Evolutionary conservation across 2,113 vertebrate species (phyloP).

Genomic region (Gasterosteus aculeatus): DNA sequence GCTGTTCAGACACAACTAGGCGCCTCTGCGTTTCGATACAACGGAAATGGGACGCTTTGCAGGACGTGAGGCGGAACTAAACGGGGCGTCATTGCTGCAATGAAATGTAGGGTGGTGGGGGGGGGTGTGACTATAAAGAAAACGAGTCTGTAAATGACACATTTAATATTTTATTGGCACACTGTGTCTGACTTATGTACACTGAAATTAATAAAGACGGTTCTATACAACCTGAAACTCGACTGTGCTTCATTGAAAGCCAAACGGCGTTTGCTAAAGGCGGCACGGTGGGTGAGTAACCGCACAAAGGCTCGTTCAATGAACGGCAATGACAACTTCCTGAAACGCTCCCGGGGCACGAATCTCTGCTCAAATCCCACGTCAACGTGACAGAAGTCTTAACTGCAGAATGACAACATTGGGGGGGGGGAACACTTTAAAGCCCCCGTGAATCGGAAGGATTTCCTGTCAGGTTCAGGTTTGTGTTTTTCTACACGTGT

Average conservation of each 20-base stretch:
- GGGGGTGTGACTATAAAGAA: neutral
- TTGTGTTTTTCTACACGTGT: neutral
- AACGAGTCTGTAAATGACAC: neutral
- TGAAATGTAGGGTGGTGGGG: no score
- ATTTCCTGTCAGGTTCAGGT: neutral
- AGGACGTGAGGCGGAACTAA: neutral
- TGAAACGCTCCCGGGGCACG: neutral
- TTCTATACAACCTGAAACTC: neutral
- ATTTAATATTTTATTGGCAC: neutral
- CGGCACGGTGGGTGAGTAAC: neutral
- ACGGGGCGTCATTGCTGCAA: neutral
- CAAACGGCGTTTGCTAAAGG: neutral
- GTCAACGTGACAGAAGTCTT: neutral
- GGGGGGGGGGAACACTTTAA: neutral
- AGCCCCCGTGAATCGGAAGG: neutral
- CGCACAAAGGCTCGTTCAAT: neutral
- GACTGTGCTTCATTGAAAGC: neutral
- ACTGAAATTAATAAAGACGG: neutral
- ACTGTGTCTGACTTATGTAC: neutral
- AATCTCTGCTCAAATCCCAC: neutral
- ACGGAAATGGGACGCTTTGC: neutral
- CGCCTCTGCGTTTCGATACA: neutral
- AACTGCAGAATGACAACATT: neutral
- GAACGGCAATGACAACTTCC: neutral
- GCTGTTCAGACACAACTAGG: constrained; percentile 93